These are phyloP conservation scores for Conus ventricosus DNA, from an alignment of 1,140 invertebrate species.

Conservation along the genomic window DNA sequence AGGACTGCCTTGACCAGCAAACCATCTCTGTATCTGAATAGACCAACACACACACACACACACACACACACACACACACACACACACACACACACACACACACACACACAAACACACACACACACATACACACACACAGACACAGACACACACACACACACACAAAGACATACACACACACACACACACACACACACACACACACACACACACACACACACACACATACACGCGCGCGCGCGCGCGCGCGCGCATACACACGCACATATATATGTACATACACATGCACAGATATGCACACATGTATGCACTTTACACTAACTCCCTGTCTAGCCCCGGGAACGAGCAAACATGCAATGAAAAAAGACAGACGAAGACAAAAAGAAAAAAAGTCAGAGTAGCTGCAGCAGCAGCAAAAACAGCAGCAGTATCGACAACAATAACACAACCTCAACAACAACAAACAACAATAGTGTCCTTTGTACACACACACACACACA, in stretches of 20 bases:
- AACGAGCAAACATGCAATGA: too few relatives aligned
- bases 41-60: not conserved
- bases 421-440: too few relatives aligned
- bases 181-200: not conserved
- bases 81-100: slow-evolving; percentile 1
- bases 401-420: too few relatives aligned
- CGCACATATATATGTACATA: too few relatives aligned
- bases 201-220: slow-evolving; percentile 13
- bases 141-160: not conserved
- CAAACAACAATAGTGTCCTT: too few relatives aligned
- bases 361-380: too few relatives aligned
- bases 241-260: not conserved
- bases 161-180: not conserved
- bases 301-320: not conserved
- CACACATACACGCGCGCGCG: not conserved
- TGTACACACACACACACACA: too few relatives aligned
- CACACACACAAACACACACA: not conserved
- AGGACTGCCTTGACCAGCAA: not conserved
- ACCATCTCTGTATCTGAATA: slow-evolving; percentile 21
- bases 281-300: not conserved
- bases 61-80: slow-evolving; percentile 12
- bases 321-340: too few relatives aligned
- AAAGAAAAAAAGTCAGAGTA: too few relatives aligned
- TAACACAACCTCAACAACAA: too few relatives aligned
- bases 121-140: not conserved